Base-by-base conservation (phyloP, 2,888 invertebrate genomes). In the Troides helena region DNA sequence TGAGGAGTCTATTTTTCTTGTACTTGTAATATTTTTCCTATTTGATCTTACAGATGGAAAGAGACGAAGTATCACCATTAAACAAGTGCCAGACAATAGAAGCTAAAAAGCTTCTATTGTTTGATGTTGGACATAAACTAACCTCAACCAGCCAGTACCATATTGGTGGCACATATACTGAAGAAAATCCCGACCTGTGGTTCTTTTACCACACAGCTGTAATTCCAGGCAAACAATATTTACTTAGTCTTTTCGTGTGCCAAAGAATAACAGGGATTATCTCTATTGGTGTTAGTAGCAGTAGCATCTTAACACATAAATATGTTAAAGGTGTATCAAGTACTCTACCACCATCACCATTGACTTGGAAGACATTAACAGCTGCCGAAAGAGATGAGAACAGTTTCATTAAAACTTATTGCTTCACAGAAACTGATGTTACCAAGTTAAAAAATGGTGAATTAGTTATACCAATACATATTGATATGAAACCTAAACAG, bases 211-310 rank as follows among this genome's bases (percentile, higher is more conserved):
- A 83, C 56, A 85, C 86, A 3, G 81, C 86, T 5, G 57, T 76
- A 6, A 85, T 84, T 63, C 85, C 85, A 8, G 85, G 83, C 12
- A 70, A 78, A 56, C 86, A 82, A 68, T 78, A 80, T 59, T 71
- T 92, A 61, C 75, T 92, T 0, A 90, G 85, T 73, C 73, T 92
- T 66, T 91, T 89, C 81, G 85, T 88, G 0, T 81, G 84, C 63
- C 80, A 87, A 62, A 82, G 87, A 70, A 82, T 77, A 69, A 71
- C 78, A 14, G 85, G 85, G 4, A 77, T 74, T 36, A 82, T 88
- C 43, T 75, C 83, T 23, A 74, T 92, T 23, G 80, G 81, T 4
- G 73, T 90, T 2, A 84, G 86, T 39, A 77, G 80, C 18, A 76
- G 78, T 6, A 81, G 74, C 71, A 73, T 79, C 21, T 1, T 75